Conservation (phyloP, 2,888 invertebrate genomes). For the Uropetala carovei region DNA sequence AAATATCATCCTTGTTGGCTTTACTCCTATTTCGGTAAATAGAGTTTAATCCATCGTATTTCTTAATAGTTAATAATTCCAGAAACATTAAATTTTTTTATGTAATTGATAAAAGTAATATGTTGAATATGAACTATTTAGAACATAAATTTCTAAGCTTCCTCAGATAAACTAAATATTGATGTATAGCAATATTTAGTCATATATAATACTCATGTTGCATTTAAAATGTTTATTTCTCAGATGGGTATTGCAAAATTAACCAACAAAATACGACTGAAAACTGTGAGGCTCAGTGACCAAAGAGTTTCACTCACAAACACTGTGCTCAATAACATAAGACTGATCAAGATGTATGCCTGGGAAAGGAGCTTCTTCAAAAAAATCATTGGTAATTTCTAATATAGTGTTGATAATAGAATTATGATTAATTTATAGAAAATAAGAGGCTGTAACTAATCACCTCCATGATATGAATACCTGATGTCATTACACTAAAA, state of each 20-base stretch:
- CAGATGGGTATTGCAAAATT: slow-evolving; percentile 72
- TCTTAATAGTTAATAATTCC: too few species aligned
- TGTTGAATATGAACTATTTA: too few species aligned
- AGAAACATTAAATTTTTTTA: too few species aligned
- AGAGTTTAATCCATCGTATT: neutral
- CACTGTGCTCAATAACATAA: slow-evolving; percentile 77
- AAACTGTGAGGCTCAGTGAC: slow-evolving; percentile 72
- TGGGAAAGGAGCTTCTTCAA: slow-evolving; percentile 78
- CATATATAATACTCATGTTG: too few species aligned
- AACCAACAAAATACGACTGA: slow-evolving; percentile 71
- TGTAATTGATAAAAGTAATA: too few species aligned
- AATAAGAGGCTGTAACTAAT: too few species aligned
- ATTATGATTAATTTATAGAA: too few species aligned
- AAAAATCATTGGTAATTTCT: slow-evolving; percentile 71
- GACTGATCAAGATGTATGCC: slow-evolving; percentile 78
- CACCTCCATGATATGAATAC: too few species aligned
- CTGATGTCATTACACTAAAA: too few species aligned
- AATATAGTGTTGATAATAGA: too few species aligned
- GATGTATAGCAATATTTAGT: neutral
- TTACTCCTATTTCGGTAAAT: slow-evolving; percentile 75
- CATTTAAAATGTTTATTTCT: slow-evolving; percentile 62
- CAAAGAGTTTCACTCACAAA: slow-evolving; percentile 75
- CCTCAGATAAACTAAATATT: neutral
- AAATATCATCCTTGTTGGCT: slow-evolving; percentile 73
- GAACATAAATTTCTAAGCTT: too few species aligned